These are phyloP conservation scores for Silurus glanis DNA, from an alignment of 2,113 vertebrate species.

Conservation along the genomic window DNA sequence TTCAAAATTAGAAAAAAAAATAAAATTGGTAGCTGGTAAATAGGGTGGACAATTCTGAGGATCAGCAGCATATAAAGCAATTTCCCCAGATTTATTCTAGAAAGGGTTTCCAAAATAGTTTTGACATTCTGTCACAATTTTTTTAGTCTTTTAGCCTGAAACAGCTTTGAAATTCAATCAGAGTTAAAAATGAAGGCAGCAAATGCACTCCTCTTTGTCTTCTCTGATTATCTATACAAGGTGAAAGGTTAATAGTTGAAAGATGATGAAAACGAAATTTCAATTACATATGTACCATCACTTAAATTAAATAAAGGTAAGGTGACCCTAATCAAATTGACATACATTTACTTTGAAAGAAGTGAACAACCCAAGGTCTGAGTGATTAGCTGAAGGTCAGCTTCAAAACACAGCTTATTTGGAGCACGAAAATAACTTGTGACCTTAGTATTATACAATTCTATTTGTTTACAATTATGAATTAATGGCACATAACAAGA, in stretches of 20 bases:
- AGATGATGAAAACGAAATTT: conserved; percentile 19
- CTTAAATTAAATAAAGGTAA: conserved; percentile 4
- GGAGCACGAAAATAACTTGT: not conserved
- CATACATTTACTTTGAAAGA: conserved; percentile 18
- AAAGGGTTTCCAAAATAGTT: not conserved
- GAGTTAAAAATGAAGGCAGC: not conserved
- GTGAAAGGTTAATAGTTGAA: conserved; percentile 5
- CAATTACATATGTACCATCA: conserved; percentile 2
- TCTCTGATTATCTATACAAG: not conserved
- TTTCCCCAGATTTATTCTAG: not conserved
- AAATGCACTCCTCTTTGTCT: not conserved
- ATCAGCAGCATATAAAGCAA: not conserved
- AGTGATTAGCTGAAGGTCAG: conserved; percentile 1
- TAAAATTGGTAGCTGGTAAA: not conserved
- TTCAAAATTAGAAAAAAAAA: not conserved
- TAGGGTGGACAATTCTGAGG: not conserved
- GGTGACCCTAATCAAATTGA: conserved; percentile 31
- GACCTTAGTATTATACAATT: not conserved
- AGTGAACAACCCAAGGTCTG: not conserved
- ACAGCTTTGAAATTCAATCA: conserved; percentile 11
- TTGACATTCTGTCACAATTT: not conserved
- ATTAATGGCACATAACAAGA: not conserved
- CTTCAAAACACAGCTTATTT: not conserved
- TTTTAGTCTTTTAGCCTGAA: not conserved
- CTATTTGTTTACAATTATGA: not conserved